Percentiles rank a stretch among this genome's conserved stretches.
Conservation (phyloP, 2,113 vertebrate species). For the Macrotus californicus region DNA sequence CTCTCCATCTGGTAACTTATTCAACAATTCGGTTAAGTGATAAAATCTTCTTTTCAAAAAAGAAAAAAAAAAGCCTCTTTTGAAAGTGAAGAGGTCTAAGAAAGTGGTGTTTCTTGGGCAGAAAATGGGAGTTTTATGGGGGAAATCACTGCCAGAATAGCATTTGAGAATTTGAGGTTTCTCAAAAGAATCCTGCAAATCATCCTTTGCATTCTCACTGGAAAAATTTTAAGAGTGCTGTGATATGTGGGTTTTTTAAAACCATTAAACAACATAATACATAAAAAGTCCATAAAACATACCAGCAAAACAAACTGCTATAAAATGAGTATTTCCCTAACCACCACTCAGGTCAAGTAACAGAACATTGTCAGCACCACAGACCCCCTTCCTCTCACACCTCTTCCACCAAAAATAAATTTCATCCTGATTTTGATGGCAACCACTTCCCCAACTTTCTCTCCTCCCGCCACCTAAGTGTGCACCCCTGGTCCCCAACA, state of each 20-base stretch:
- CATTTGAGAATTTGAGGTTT: not conserved
- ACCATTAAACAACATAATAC: not conserved
- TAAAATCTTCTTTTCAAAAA: not conserved
- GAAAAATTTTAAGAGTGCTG: not conserved
- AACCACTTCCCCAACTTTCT: not conserved
- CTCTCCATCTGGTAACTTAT: not conserved
- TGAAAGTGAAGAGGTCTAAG: not conserved
- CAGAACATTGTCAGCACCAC: not conserved
- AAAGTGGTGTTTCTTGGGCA: not conserved
- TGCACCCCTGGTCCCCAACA: not conserved
- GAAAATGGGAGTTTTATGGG: not conserved
- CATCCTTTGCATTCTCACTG: not conserved
- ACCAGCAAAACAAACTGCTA: not conserved
- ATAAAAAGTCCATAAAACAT: not conserved
- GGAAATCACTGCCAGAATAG: not conserved
- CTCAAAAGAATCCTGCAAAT: not conserved
- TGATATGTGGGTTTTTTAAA: not conserved
- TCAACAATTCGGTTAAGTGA: not conserved
- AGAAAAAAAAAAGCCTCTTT: not conserved
- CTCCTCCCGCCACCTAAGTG: not conserved
- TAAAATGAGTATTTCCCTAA: not conserved
- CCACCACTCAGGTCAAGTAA: not conserved
- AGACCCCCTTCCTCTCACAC: not conserved
- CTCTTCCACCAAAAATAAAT: not conserved
- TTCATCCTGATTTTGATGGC: not conserved